A percentile compares a stretch with the other conserved stretches of the same genome.
Conservation (phyloP, 2,113 vertebrate species). For the Chaetura pelagica region DNA sequence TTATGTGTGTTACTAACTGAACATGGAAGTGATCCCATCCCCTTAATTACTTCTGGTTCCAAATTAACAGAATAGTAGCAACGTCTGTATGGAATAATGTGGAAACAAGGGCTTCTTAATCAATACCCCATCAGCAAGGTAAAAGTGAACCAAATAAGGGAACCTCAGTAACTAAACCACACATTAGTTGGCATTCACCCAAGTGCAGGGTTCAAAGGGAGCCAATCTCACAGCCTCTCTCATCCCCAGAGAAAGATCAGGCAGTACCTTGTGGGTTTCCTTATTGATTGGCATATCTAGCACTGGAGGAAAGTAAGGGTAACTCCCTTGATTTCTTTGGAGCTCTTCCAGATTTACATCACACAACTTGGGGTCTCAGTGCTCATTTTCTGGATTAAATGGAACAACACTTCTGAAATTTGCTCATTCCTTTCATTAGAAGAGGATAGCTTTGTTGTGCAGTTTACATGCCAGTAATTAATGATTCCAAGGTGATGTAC, state of each 20-base stretch:
- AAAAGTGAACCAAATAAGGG: background rate
- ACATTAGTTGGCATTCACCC: background rate
- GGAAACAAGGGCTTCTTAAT: background rate
- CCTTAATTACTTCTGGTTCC: slow-evolving; percentile 40
- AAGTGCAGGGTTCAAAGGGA: background rate
- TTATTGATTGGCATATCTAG: background rate
- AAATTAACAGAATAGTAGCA: slow-evolving; percentile 16
- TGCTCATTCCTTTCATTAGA: background rate
- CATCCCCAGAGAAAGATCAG: background rate
- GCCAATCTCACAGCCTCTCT: background rate
- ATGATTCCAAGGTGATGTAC: slow-evolving; percentile 50
- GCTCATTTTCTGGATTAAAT: slow-evolving; percentile 46
- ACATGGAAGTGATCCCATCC: background rate
- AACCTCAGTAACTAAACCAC: background rate
- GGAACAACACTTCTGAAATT: slow-evolving; percentile 9
- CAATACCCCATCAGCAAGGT: background rate
- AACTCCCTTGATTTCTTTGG: background rate
- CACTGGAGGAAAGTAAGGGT: background rate
- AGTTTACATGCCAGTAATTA: slow-evolving; percentile 60
- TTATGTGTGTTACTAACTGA: background rate
- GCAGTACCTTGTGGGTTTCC: background rate
- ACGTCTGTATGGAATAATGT: background rate
- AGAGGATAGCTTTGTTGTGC: slow-evolving; percentile 53
- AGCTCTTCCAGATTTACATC: slow-evolving; percentile 9
- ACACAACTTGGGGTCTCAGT: background rate